A percentile compares a stretch with the other conserved stretches of the same genome.
phyloP scores from a whole-genome alignment of 2,113 vertebrate species.

The Epinephelus moara region DNA sequence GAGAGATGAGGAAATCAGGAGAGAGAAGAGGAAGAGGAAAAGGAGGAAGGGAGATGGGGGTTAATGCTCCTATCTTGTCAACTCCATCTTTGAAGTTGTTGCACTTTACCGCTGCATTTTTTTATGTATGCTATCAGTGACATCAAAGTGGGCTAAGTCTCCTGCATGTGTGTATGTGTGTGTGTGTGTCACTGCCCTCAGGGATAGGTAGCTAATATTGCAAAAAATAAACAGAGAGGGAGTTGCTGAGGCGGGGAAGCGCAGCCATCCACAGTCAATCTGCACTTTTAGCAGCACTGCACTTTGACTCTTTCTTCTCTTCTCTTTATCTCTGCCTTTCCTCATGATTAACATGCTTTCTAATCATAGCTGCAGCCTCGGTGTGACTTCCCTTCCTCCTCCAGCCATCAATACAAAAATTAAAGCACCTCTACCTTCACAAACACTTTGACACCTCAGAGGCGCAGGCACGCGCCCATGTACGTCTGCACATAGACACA shows the following conservation, averaged over 20 bases:
- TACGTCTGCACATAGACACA: neutral
- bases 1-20: constrained; percentile 58
- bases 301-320: constrained; percentile 43
- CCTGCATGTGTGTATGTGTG: constrained; percentile 14
- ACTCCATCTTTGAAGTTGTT: constrained; percentile 83
- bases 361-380: constrained; percentile 53
- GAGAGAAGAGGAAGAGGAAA: constrained; percentile 51
- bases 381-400: constrained; percentile 33
- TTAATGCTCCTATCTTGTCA: constrained; percentile 83
- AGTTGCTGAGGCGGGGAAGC: constrained; percentile 12
- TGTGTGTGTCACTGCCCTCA: constrained; percentile 49
- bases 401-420: constrained; percentile 40
- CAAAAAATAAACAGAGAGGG: constrained; percentile 60
- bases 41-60: constrained; percentile 61
- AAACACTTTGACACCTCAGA: constrained; percentile 22
- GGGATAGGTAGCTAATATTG: constrained; percentile 70
- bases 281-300: constrained; percentile 3
- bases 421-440: constrained; percentile 43
- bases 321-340: constrained; percentile 20
- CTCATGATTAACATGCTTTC: constrained; percentile 62
- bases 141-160: constrained; percentile 82
- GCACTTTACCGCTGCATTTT: constrained; percentile 68
- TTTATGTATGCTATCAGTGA: constrained; percentile 76
- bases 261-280: constrained; percentile 43
- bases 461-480: neutral